A percentile compares a stretch with the other conserved stretches of the same genome.
Evolutionary conservation across 2,888 invertebrate genomes (phyloP).

Genomic region (Dicranocentrus wangi): DNA sequence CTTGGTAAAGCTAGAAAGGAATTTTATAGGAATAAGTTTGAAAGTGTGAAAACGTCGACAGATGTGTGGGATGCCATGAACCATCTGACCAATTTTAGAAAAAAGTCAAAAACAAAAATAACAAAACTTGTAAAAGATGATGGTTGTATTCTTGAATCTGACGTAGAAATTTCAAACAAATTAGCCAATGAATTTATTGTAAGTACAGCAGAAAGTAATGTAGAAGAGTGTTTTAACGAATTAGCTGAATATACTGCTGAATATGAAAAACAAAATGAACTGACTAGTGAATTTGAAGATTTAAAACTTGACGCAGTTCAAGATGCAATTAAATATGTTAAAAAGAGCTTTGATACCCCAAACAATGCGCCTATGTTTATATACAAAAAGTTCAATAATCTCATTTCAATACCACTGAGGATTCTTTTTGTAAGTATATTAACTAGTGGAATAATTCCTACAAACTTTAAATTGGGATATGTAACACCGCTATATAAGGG

Average conservation of each 20-base stretch:
- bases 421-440: constrained; percentile 30
- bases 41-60: not conserved
- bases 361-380: constrained; percentile 20
- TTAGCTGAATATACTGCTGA: not conserved
- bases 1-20: not conserved
- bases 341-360: constrained; percentile 3
- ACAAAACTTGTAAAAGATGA: not conserved
- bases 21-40: constrained; percentile 23
- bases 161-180: not conserved
- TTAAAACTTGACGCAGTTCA: not conserved
- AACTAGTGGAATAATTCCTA: constrained; percentile 2
- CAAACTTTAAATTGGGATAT: constrained; percentile 11
- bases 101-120: not conserved
- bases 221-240: not conserved
- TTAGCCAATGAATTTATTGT: constrained; percentile 35
- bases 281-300: not conserved
- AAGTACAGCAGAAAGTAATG: not conserved
- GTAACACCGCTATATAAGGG: constrained; percentile 45
- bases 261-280: not conserved
- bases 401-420: not conserved
- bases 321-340: constrained; percentile 21
- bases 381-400: constrained; percentile 22
- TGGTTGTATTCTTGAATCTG: not conserved
- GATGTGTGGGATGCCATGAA: constrained; percentile 18
- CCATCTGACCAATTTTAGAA: constrained; percentile 11